Percentiles rank a stretch among this genome's conserved stretches.
phyloP scores from a whole-genome alignment of 2,113 vertebrate species.

The Helogale parvula region DNA sequence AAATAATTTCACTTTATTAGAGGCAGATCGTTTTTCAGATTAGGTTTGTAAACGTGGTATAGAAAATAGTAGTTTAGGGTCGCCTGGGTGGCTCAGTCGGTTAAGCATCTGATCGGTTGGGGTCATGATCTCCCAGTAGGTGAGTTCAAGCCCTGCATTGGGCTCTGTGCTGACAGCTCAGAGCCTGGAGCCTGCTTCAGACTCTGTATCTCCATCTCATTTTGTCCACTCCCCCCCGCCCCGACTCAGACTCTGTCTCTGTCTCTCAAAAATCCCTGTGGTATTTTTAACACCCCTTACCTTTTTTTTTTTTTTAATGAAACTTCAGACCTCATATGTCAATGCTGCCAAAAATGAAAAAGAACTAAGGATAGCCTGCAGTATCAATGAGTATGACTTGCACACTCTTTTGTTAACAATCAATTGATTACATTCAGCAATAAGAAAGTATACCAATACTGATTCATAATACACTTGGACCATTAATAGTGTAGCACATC shows the following conservation, averaged over 20 bases:
- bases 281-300: background rate
- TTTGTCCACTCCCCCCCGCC: too few species aligned
- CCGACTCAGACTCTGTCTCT: too few species aligned
- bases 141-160: too few species aligned
- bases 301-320: background rate
- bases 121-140: too few species aligned
- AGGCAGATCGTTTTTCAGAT: background rate
- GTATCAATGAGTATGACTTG: background rate
- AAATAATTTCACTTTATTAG: background rate
- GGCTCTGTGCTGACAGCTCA: too few species aligned
- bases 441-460: background rate
- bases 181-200: too few species aligned
- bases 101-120: too few species aligned
- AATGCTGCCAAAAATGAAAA: background rate
- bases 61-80: background rate
- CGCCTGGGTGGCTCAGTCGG: too few species aligned
- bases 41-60: background rate
- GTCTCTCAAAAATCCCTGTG: background rate
- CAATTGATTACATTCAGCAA: background rate
- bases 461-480: background rate
- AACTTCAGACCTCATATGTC: background rate
- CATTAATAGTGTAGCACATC: background rate
- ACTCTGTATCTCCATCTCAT: too few species aligned
- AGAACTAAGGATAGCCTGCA: background rate
- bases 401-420: background rate